Percentiles rank a stretch among this genome's conserved stretches.
phyloP scores from a whole-genome alignment of 2,113 vertebrate genomes.

The Psittacara wagleri region DNA sequence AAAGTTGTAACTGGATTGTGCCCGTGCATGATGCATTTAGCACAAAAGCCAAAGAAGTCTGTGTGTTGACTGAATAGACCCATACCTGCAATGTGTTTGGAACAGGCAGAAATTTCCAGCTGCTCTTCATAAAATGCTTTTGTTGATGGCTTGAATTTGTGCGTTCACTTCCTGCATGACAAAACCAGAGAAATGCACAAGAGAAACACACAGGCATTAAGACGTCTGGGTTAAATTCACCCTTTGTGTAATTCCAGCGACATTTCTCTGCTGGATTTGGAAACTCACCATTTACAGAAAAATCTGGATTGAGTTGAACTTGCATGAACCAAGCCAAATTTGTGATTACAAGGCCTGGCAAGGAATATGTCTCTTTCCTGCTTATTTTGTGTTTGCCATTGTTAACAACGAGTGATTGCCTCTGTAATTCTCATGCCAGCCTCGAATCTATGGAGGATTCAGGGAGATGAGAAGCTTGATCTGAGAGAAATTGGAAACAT shows the following conservation, averaged over 20 bases:
- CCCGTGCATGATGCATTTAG: neutral
- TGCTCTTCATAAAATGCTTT: constrained; percentile 1
- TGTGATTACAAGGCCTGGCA: constrained; percentile 28
- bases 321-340: constrained; percentile 29
- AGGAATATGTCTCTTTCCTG: neutral
- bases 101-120: neutral
- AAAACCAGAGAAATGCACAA: neutral
- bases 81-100: neutral
- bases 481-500: constrained; percentile 46
- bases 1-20: neutral
- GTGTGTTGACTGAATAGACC: neutral
- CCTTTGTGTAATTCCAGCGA: constrained; percentile 7
- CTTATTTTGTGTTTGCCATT: constrained; percentile 33
- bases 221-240: neutral
- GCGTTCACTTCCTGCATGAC: neutral
- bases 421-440: constrained; percentile 38
- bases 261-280: constrained; percentile 3
- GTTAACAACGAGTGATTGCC: neutral
- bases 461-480: constrained; percentile 37
- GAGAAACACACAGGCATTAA: neutral
- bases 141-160: neutral
- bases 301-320: constrained; percentile 45
- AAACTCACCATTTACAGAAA: neutral
- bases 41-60: neutral
- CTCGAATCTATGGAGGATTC: constrained; percentile 11